Evolutionary conservation across 2,797 vertebrate species (phyloP).

Genomic region (Clarias platycephalus): DNA sequence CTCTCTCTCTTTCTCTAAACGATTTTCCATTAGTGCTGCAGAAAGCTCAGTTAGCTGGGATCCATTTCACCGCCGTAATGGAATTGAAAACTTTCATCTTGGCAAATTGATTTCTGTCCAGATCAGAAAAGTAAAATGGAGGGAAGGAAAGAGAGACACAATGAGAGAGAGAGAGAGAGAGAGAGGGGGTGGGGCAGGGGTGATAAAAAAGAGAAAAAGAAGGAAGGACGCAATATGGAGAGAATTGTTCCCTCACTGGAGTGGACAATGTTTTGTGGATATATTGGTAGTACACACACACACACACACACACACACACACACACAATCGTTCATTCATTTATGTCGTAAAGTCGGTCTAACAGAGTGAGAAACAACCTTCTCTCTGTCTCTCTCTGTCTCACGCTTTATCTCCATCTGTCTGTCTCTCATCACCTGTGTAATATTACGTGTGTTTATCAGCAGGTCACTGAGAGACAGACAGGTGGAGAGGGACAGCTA

Average conservation of each 20-base stretch:
- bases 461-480: too few species aligned
- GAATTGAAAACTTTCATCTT: constrained; percentile 61
- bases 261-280: constrained; percentile 7
- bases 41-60: constrained; percentile 18
- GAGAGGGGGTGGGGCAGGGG: background rate
- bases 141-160: background rate
- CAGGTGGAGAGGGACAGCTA: too few species aligned
- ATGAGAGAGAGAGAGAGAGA: background rate
- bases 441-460: too few species aligned
- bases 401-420: too few species aligned
- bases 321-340: background rate
- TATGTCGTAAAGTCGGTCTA: background rate
- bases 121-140: constrained; percentile 38
- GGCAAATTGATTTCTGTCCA: constrained; percentile 34
- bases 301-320: constrained; percentile 13
- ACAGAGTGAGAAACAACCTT: background rate
- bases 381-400: background rate
- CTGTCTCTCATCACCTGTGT: too few species aligned
- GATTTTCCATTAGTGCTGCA: constrained; percentile 71
- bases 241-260: constrained; percentile 3
- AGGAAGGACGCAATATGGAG: background rate
- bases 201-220: background rate
- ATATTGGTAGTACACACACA: background rate
- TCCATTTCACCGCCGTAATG: constrained; percentile 62
- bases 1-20: constrained; percentile 59